Base-by-base conservation (phyloP, 2,888 invertebrate genomes). In the Eupithecia inturbata region DNA sequence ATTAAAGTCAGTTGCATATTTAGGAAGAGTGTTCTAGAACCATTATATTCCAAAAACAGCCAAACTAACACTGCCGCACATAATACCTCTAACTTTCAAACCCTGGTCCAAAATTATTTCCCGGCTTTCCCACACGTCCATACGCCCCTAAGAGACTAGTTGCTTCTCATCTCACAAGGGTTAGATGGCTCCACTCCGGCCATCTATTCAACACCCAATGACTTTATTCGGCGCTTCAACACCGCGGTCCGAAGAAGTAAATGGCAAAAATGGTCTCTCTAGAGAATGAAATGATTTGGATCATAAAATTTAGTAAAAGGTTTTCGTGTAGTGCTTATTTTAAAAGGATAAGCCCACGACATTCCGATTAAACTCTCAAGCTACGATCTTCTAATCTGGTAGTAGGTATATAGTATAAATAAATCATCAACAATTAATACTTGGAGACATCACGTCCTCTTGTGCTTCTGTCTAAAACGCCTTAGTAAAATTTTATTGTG, bases 81-180 rank as follows among this genome's bases (percentile, higher is more conserved):
- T 16, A 16, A 19, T 19, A 2, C 1, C 10, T 10, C n/a, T n/a
- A n/a, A n/a, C n/a, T n/a, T n/a, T n/a, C n/a, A n/a, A n/a, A n/a
- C n/a, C n/a, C n/a, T n/a, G n/a, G n/a, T n/a, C n/a, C n/a, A n/a
- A n/a, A 31, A 62, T 3, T 22, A 14, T 45, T 66, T 62, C 49
- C 69, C 71, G 71, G 62, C 70, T 63, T 67, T 57, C 1, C 41
- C 53, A 36, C 64, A 12, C 67, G 28, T 39, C 36, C 10, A 36
- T 26, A 26, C 39, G 2, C 14, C 68, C 68, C 71, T 73, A 36
- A 76, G 76, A 76, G 78, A 82, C 83, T 79, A 83, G 78, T 82
- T 81, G 78, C 78, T 80, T 80, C 81, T 36, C 74, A 79, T 81
- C 81, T 73, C 73, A 72, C 67, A 74, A 78, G 78, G 77, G 76